Evolutionary conservation across 2,888 invertebrate species (phyloP), one percentile per base, ranked within the genome.

Genomic region (Parnassius mnemosyne): DNA sequence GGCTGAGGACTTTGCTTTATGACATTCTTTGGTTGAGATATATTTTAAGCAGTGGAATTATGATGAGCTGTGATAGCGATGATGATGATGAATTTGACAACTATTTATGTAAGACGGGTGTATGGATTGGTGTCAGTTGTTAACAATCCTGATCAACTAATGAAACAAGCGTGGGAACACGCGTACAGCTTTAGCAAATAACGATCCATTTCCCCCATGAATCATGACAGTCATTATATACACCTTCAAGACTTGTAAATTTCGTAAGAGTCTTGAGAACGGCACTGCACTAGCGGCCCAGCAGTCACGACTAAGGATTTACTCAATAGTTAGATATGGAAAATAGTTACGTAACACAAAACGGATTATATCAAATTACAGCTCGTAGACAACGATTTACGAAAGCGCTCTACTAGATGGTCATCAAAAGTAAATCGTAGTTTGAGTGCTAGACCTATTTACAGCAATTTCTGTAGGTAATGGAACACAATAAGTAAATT

Each of bases 201-300:
- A 81, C 81, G 74, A 74, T 70, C 76, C 76, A 78, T 82, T 82
- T 80, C 78, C 80, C 77, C 10, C 76, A 70, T 76, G 78, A 77
- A 80, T 76, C 80, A 81, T 80, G 79, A 76, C 78, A 75, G 81
- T 81, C 80, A 87, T 88, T 86, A 87, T 73, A 78, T 80, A 80
- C 80, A 69, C 65, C 65, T 66, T 69, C 66, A 49, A 62, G 65
- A 63, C 66, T 66, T 65, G 70, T 63, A 52, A 68, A 68, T 88
- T 85, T 84, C 81, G 83, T 81, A 88, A 88, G 68, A 69, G 68
- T 74, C 81, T 81, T 85, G 84, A 82, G 83, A 85, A 83, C 77
- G 69, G 66, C 65, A 68, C 62, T 70, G 68, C 61, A 73, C 72
- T 81, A 80, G 79, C 79, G 78, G 69, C 72, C 72, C 71, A 70